Conservation (phyloP, 2,888 invertebrate species). For the Morinoia aosen region DNA sequence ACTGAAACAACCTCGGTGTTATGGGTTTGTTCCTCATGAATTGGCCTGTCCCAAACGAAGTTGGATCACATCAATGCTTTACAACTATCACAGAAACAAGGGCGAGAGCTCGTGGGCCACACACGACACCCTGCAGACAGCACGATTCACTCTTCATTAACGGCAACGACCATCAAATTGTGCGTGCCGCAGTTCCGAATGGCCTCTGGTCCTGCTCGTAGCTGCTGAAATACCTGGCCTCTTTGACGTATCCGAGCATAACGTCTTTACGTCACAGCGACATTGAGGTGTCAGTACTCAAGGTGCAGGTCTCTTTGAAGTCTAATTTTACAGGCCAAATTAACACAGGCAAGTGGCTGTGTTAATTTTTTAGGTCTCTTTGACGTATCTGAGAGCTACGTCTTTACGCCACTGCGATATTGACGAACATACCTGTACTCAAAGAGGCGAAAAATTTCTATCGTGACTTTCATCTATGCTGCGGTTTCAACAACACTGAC, state of each 20-base stretch:
- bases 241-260: not conserved
- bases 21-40: not conserved
- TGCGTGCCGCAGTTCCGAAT: not conserved
- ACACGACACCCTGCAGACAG: not conserved
- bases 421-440: no score
- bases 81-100: not conserved
- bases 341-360: not conserved
- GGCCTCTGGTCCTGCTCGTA: not conserved
- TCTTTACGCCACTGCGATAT: no score
- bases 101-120: not conserved
- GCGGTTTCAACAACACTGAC: no score
- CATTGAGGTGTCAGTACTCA: not conserved
- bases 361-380: not conserved
- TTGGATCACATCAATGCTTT: not conserved
- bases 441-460: no score
- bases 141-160: not conserved
- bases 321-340: not conserved
- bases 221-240: not conserved
- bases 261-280: not conserved
- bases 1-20: no score
- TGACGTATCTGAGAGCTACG: no score
- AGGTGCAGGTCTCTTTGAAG: not conserved
- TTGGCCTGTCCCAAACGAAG: not conserved
- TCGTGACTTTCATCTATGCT: no score
- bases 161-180: not conserved